phyloP scores from a whole-genome alignment of 2,888 invertebrate species.

The Brenthis ino region DNA sequence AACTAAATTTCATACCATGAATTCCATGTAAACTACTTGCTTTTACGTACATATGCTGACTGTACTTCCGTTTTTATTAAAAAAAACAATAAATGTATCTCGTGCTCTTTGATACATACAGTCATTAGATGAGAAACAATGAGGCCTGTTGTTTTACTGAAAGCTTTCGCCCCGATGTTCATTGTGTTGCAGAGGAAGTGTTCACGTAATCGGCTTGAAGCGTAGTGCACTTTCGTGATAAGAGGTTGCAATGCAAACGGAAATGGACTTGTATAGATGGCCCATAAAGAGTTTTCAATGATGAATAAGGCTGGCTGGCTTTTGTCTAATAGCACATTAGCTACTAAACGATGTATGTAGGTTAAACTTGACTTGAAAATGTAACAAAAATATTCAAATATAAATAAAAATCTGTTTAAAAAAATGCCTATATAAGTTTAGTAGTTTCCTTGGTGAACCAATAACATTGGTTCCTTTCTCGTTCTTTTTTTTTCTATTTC shows the following conservation, averaged over 20 bases:
- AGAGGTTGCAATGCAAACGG: conserved; percentile 35
- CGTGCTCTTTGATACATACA: conserved; percentile 14
- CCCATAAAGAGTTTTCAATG: conserved; percentile 30
- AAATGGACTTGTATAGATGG: conserved; percentile 36
- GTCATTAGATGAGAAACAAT: conserved; percentile 36
- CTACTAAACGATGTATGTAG: not conserved
- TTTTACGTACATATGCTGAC: too few relatives aligned
- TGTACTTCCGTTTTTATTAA: not conserved
- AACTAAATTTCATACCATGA: too few relatives aligned
- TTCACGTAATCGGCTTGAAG: conserved; percentile 42
- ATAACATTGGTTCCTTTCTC: too few relatives aligned
- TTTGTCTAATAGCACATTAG: conserved; percentile 18
- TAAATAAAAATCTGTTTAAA: too few relatives aligned
- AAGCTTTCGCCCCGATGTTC: conserved; percentile 37
- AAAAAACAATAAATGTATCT: conserved; percentile 9
- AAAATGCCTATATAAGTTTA: too few relatives aligned
- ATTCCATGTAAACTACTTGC: too few relatives aligned
- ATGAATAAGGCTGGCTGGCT: conserved; percentile 14
- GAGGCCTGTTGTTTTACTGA: conserved; percentile 38
- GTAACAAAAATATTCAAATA: not conserved
- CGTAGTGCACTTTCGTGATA: conserved; percentile 41
- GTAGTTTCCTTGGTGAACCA: too few relatives aligned
- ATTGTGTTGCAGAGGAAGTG: conserved; percentile 38
- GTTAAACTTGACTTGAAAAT: not conserved
- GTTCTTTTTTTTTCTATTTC: too few relatives aligned